Base-by-base conservation (phyloP, 2,797 vertebrate genomes). In the Coracias cyanogaster region DNA sequence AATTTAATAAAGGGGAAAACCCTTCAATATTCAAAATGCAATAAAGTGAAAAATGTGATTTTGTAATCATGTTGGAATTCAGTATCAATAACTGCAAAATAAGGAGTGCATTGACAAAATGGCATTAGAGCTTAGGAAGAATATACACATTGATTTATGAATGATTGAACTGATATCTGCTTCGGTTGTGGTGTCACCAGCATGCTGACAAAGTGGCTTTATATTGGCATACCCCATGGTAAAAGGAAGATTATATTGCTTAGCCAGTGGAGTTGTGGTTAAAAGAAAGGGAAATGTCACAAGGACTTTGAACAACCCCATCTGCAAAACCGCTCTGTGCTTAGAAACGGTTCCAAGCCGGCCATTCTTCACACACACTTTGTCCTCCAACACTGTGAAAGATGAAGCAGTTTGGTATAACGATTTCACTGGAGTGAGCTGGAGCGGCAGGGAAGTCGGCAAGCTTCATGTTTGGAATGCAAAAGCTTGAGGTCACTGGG, bases 21-120 rank as follows among this genome's bases (percentile, higher is more conserved):
- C 74, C 78, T 91, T 95, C 88, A 92, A 87, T 96, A 96, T 93
- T 96, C 81, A 95, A 97, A 97, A 97, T 96, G 93, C 51, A 98
- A 97, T 97, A 97, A 95, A 94, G 78, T 64, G 45, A 95, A 97
- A 92, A 81, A 94, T 69, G 83, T 87, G 81, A 96, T 97, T 97
- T 87, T 94, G 79, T 97, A 97, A 97, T 96, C 80, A 92, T 48
- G 67, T 49, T 96, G 96, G 94, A 98, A 98, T 98, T 97, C 85
- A 82, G 92, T 97, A 97, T 95, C 94, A 89, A 91, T 96, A 95
- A 94, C 80, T 94, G 90, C 76, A 71, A 93, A 81, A 89, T 96
- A 95, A 97, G 85, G 95, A 90, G 80, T 45, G 43, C 78, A 62
- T 95, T 95, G 95, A 92, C 90, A 60, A 96, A 91, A 95, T 93